Conservation (phyloP, 2,113 vertebrate genomes). For the Nicator chloris region DNA sequence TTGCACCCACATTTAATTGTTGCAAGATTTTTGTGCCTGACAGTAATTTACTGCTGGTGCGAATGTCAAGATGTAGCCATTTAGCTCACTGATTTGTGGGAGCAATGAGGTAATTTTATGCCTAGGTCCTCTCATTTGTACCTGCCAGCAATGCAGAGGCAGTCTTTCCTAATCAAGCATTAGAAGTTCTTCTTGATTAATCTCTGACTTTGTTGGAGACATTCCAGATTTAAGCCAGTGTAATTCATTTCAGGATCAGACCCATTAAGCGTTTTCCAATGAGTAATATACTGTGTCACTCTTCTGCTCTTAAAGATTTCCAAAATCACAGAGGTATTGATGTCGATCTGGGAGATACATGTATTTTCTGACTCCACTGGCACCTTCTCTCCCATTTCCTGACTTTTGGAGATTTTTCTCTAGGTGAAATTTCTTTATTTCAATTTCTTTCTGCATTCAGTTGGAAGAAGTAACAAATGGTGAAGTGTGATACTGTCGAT, state of each 20-base stretch:
- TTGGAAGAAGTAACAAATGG: slow-evolving; percentile 70
- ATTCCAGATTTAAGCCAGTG: slow-evolving; percentile 34
- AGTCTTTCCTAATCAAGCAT: slow-evolving; percentile 48
- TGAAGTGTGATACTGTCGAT: slow-evolving; percentile 65
- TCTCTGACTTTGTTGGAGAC: slow-evolving; percentile 39
- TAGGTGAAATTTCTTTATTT: slow-evolving; percentile 59
- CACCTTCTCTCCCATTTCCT: neutral
- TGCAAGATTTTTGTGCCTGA: neutral
- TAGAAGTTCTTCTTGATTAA: slow-evolving; percentile 61
- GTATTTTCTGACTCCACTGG: slow-evolving; percentile 23
- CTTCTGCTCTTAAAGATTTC: slow-evolving; percentile 31
- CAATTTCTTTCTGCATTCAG: slow-evolving; percentile 54
- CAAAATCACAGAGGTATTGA: neutral
- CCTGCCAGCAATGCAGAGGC: slow-evolving; percentile 32
- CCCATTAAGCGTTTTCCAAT: slow-evolving; percentile 34
- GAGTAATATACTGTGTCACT: slow-evolving; percentile 26
- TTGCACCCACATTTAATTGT: slow-evolving; percentile 14
- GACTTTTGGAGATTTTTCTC: slow-evolving; percentile 47
- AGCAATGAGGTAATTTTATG: slow-evolving; percentile 60
- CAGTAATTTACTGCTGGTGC: slow-evolving; percentile 5
- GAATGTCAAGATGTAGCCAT: slow-evolving; percentile 36
- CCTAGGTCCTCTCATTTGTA: slow-evolving; percentile 49
- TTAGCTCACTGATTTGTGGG: slow-evolving; percentile 60
- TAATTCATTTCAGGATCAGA: slow-evolving; percentile 43
- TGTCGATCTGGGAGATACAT: neutral